Conservation (phyloP, 2,113 vertebrate genomes). For the Scartelaos histophorus region DNA sequence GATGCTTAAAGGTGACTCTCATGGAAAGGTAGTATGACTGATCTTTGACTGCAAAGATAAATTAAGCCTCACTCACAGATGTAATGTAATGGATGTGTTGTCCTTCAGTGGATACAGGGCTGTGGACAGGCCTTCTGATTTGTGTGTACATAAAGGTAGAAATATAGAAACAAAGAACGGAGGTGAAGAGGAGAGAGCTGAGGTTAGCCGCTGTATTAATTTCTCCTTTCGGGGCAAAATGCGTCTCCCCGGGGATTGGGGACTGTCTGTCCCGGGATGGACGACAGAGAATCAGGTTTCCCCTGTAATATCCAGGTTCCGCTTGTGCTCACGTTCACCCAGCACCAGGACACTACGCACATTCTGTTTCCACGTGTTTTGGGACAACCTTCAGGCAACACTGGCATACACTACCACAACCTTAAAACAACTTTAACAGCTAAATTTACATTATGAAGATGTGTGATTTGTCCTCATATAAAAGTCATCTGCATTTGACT, state of each 20-base stretch:
- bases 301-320: slow-evolving; percentile 39
- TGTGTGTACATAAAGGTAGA: slow-evolving; percentile 14
- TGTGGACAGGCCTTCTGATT: slow-evolving; percentile 4
- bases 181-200: slow-evolving; percentile 35
- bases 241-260: slow-evolving; percentile 47
- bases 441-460: slow-evolving; percentile 5
- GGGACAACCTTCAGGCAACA: slow-evolving; percentile 9
- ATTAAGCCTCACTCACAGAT: slow-evolving; percentile 3
- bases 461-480: neutral
- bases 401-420: neutral
- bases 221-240: slow-evolving; percentile 78
- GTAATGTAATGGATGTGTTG: neutral
- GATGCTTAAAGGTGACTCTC: slow-evolving; percentile 10
- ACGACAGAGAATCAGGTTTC: slow-evolving; percentile 64
- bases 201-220: slow-evolving; percentile 74
- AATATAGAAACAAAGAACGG: slow-evolving; percentile 15
- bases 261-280: slow-evolving; percentile 70
- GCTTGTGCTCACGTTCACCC: slow-evolving; percentile 43
- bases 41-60: neutral
- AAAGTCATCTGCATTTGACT: neutral
- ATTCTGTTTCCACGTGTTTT: slow-evolving; percentile 13
- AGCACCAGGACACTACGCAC: slow-evolving; percentile 18
- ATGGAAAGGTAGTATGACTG: slow-evolving; percentile 2
- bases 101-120: slow-evolving; percentile 33
- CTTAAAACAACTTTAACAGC: slow-evolving; percentile 5